Evolutionary conservation across 2,797 vertebrate genomes (phyloP).

Genomic region (Liasis olivaceus): DNA sequence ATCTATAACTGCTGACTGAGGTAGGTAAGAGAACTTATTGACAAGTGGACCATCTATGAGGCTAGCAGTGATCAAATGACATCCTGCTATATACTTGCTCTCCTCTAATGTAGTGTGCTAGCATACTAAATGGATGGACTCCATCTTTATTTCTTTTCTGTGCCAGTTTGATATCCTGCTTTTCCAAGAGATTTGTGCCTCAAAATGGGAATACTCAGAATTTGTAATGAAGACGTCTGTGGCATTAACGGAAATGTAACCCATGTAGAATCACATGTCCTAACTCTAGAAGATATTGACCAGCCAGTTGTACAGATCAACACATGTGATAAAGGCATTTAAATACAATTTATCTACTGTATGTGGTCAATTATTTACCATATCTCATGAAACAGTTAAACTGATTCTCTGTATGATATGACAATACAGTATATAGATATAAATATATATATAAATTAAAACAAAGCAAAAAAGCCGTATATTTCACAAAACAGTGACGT

Average conservation of each 20-base stretch:
- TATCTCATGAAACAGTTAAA: background rate
- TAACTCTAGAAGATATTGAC: background rate
- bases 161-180: background rate
- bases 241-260: background rate
- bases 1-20: background rate
- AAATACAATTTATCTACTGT: background rate
- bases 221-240: background rate
- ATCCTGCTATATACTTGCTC: background rate
- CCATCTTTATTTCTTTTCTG: background rate
- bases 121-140: background rate
- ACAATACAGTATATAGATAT: background rate
- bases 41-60: background rate
- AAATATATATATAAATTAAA: background rate
- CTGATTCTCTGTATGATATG: background rate
- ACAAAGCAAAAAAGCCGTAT: background rate
- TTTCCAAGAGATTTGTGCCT: background rate
- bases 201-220: background rate
- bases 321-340: background rate
- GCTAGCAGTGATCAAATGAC: background rate
- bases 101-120: background rate
- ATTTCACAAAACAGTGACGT: background rate
- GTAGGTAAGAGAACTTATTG: background rate
- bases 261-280: background rate
- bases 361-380: background rate
- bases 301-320: background rate